Base-by-base conservation (phyloP, 2,797 vertebrate species). In the Tokudaia tokunoshimensis region DNA sequence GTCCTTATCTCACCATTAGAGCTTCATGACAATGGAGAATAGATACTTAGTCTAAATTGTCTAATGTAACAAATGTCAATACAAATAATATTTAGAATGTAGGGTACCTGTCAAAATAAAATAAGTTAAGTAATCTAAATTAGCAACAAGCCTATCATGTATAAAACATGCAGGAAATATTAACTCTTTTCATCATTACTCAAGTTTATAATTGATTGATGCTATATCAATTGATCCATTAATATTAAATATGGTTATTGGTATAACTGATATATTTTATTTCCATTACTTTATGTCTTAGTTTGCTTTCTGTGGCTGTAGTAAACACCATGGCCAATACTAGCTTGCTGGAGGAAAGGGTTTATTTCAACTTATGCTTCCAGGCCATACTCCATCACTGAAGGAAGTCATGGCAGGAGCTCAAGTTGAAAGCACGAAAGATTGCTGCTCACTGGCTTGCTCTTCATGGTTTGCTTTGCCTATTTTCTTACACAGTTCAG, bases 121-220 rank as follows among this genome's bases (percentile, higher is more conserved):
- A 57, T 67, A 67, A 76, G 22, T 83, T 31, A 94, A 72, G 92
- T n/a, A 20, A 55, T 44, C 78, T 83, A 89, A 61, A 52, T 79
- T 72, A 93, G 94, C 47, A 83, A 44, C 80, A 82, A 92, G 20
- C 47, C 88, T 83, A 57, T 3, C 24, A 72, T 67, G 44, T 85
- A 44, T 61, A 75, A 79, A 88, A 75, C 19, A 57, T 63, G 87
- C 20, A 55, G 10, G 19, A 92, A 96, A 50, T 67, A 79, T 57
- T 81, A 4, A 22, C 74, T 94, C 19, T 70, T 87, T 93, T 92
- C 44, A 78, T 93, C 47, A 85, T 89, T 74, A 83, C 11, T 89
- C 29, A 90, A 67, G 70, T 72, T 75, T 65, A 11, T 61, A 89
- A 80, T 57, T 87, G 3, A 14, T 57, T 59, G 61, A 91, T 86